Base-by-base conservation (phyloP, 2,888 invertebrate genomes). In the Ophion slaviceki region DNA sequence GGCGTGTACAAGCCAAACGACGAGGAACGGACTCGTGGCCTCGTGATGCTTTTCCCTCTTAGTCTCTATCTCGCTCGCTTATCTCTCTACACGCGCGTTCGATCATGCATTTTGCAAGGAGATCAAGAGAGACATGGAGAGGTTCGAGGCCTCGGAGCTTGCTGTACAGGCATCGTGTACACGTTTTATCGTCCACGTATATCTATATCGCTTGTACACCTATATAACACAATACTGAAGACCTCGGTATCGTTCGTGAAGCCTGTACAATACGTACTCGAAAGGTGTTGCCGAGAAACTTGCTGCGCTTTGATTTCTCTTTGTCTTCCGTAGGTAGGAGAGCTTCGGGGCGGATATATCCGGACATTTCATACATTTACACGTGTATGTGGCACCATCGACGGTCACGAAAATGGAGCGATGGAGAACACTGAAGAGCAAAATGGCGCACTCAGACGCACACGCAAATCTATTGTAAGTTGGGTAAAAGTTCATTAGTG, bases 251-350 rank as follows among this genome's bases (percentile, higher is more conserved):
- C 71, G 45, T 76, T 53, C 80, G 32, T 67, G 53, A 47, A 28
- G 72, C 81, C 68, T 47, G 77, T 74, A 83, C 40, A 79, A 80
- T 84, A 77, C 80, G 53, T 72, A 80, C 81, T 85, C 68, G 68
- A 81, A 59, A 85, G 85, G 85, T 85, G 85, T 85, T 81, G 81
- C 78, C 68, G 45, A 47, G 82, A 64, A 78, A 79, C 62, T 87
- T 87, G 89, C 78, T 88, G 86, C 87, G 88, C 91, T 90, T 91
- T 90, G 90, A 91, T 91, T 91, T 85, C 86, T 84, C 87, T 85
- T 85, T 87, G 86, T 83, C 85, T 84, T 84, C 72, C 20, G 77
- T 76, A 67, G 53, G 67, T 71, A 74, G 64, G 20, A 28, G 20
- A 61, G 20, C n/a, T 74, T 53, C 28, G 53, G 28, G 14, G 11